Evolutionary conservation across 2,113 vertebrate genomes (phyloP).

Genomic region (Amblyopsis rosae): DNA sequence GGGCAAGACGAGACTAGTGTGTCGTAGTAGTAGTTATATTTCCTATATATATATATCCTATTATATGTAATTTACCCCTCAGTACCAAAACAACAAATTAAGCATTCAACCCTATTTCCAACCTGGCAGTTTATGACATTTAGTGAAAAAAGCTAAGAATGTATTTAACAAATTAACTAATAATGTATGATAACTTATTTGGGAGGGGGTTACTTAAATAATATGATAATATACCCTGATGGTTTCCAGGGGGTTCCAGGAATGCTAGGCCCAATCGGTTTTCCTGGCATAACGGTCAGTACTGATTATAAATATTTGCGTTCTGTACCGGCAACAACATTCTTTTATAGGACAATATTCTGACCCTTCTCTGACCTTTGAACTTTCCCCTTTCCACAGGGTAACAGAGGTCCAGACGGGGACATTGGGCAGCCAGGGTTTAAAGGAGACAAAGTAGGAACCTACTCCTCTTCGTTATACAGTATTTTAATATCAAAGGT

Average conservation of each 20-base stretch:
- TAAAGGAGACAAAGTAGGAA: conserved; percentile 82
- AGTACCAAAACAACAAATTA: too few relatives aligned
- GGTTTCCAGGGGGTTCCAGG: conserved; percentile 77
- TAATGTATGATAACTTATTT: too few relatives aligned
- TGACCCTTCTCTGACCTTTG: neutral
- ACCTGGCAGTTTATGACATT: too few relatives aligned
- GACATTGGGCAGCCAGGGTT: conserved; percentile 79
- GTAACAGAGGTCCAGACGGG: conserved; percentile 74
- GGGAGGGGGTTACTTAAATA: neutral
- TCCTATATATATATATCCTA: too few relatives aligned
- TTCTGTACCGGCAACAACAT: neutral
- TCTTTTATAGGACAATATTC: neutral
- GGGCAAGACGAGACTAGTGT: too few relatives aligned
- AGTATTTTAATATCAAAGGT: too few relatives aligned
- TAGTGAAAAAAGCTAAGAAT: neutral
- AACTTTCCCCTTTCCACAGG: conserved; percentile 65
- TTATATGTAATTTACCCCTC: too few relatives aligned
- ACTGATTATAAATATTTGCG: neutral
- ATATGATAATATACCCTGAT: neutral
- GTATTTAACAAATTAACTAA: neutral
- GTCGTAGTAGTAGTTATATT: too few relatives aligned
- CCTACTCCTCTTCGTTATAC: neutral
- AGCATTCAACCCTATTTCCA: too few relatives aligned
- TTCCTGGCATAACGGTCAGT: conserved; percentile 75
- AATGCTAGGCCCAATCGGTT: conserved; percentile 71